Evolutionary conservation across 2,113 vertebrate species (phyloP).

Genomic region (Origma solitaria): DNA sequence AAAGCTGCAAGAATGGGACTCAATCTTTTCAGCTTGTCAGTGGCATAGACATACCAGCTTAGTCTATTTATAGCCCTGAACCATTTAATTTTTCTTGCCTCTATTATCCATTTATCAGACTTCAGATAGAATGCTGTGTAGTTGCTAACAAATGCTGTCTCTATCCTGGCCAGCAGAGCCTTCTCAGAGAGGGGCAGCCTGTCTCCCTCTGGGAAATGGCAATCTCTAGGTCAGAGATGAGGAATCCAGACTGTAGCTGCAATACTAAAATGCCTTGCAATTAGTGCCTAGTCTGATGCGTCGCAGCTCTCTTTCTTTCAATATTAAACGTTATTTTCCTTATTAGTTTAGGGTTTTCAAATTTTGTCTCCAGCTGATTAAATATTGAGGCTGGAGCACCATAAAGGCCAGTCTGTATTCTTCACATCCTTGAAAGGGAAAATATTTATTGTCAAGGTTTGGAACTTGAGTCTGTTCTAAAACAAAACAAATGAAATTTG

Average conservation of each 20-base stretch:
- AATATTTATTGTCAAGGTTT: background rate
- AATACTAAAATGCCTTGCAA: background rate
- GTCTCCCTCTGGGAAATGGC: background rate
- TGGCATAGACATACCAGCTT: background rate
- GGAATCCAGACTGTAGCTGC: background rate
- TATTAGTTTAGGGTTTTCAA: background rate
- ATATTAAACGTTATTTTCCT: background rate
- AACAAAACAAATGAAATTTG: constrained; percentile 17
- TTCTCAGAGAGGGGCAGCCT: background rate
- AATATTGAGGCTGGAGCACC: background rate
- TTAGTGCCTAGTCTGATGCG: background rate
- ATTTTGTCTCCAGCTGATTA: constrained; percentile 12
- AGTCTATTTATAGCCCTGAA: constrained; percentile 38
- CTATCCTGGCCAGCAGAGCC: background rate
- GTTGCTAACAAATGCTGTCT: background rate
- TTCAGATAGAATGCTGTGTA: background rate
- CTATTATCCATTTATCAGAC: constrained; percentile 25
- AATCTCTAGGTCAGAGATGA: constrained; percentile 18
- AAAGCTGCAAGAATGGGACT: constrained; percentile 9
- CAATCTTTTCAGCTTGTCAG: constrained; percentile 32
- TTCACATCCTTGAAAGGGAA: background rate
- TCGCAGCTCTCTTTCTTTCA: background rate
- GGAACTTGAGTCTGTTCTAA: background rate
- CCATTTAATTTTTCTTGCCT: constrained; percentile 40
- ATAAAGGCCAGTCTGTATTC: background rate